A percentile compares a stretch with the other conserved stretches of the same genome.
These are phyloP conservation scores for Anastatus disparis DNA, from an alignment of 1,140 invertebrate genomes.

Conservation along the genomic window DNA sequence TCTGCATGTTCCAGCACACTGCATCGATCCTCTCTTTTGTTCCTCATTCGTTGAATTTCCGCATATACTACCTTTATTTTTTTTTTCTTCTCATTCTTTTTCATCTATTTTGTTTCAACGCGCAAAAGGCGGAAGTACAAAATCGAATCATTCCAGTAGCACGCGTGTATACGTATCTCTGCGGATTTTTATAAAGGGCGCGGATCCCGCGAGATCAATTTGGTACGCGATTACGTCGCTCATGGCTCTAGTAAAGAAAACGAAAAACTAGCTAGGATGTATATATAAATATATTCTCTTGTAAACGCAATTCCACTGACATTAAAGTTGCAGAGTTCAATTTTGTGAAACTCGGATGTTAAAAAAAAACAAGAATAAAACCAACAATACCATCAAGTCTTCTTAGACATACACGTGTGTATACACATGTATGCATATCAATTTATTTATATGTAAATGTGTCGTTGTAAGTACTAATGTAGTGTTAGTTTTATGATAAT, in stretches of 20 bases:
- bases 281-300: neutral
- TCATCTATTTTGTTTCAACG: neutral
- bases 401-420: neutral
- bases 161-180: neutral
- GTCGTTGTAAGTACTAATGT: too few relatives aligned
- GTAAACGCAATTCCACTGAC: slow-evolving; percentile 3
- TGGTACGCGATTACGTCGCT: slow-evolving; percentile 4
- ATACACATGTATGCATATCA: neutral
- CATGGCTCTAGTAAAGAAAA: too few relatives aligned
- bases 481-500: too few relatives aligned
- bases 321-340: slow-evolving; percentile 34
- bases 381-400: neutral
- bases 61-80: neutral
- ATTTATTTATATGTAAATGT: too few relatives aligned
- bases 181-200: neutral
- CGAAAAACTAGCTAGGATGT: too few relatives aligned
- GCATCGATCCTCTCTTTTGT: neutral
- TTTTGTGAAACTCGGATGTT: slow-evolving; percentile 2
- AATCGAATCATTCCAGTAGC: slow-evolving; percentile 22
- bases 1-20: neutral
- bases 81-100: neutral
- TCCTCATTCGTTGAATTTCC: neutral
- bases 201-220: slow-evolving; percentile 33
- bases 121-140: slow-evolving; percentile 4
- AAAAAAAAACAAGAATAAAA: slow-evolving; percentile 1